Base-by-base conservation (phyloP, 2,888 invertebrate genomes). In the Phaonia tiefii region DNA sequence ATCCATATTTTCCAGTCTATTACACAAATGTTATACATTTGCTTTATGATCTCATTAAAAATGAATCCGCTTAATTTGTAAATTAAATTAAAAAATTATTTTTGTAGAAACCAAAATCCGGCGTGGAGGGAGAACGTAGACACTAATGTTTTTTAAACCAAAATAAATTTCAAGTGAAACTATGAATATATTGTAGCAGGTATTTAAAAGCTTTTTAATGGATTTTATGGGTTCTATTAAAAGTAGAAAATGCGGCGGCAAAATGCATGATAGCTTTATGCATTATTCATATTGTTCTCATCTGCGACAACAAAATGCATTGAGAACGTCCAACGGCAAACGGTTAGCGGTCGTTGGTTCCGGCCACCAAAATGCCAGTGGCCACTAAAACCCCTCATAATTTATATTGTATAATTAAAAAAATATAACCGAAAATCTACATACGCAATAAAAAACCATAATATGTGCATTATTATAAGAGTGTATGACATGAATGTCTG, bases 121-220 rank as follows among this genome's bases (percentile, higher is more conserved):
- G 15, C 15, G 46, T 15, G n/a, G n/a, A 46, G 4, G 17, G 46
- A 15, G 11, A 25, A 0, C 13, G 44, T 17, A 20, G 5, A 15
- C 37, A 60, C 60, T 31, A 63, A 63, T 42, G 20, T 37, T 58
- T 67, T 66, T 67, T 75, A 58, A 20, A 54, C 46, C 26, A 66
- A 56, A 56, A 66, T 75, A 22, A 31, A 31, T 31, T 31, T 31
- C 8, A n/a, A n/a, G 31, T 31, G 17, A 22, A 63, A 67, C 58
- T 26, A 31, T 66, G 31, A 67, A 60, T n/a, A n/a, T n/a, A n/a
- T n/a, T n/a, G n/a, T n/a, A n/a, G n/a, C n/a, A n/a, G 46, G 49
- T 60, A 56, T 67, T 49, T 75, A 58, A 75, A 75, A 75, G 75
- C 67, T 67, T 75, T 74, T 75, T 39, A 75, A 60, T 60, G 58